Evolutionary conservation across 2,888 invertebrate species (phyloP), one percentile per base, ranked within the genome.

Genomic region (Anaspis maculata): DNA sequence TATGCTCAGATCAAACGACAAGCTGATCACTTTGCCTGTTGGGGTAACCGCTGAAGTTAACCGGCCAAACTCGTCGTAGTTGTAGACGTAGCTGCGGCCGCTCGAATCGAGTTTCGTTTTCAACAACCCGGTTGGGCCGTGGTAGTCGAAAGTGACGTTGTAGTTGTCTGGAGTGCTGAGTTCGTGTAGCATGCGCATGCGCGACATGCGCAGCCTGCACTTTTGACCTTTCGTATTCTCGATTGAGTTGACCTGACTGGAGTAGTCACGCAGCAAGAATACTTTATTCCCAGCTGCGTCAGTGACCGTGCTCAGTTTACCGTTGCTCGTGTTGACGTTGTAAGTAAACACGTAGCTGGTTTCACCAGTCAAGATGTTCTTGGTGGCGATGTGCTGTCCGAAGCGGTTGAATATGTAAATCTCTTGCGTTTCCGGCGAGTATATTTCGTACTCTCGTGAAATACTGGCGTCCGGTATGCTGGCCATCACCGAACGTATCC

Each of bases 281-380:
- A 88, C 85, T 64, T 88, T 87, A 56, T 89, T 89, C 28, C 91
- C 90, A 3, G 91, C 89, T 0, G 91, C 85, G 57, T 95, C 95
- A 0, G 90, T 90, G 0, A 97, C 91, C 0, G 89, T 87, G 54
- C 88, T 89, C 12, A 97, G 71, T 59, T 91, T 92, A 0, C 96
- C 96, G 56, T 91, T 94, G 54, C 90, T 92, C 0, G 95, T 95
- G 59, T 95, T 95, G 0, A 95, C 91, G 49, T 91, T 94, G 67
- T 97, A 97, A 0, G 91, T 85, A 60, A 96, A 97, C 2, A 87
- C 79, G 61, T 94, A 96, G 45, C 88, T 83, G 2, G 84, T 88
- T 64, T 91, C 90, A 0, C 90, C 91, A 0, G 95, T 95, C n/a
- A 96, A 69, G 39, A 97, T 94, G 57, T 94, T 92, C 48, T 84